These are phyloP conservation scores for Raja brachyura DNA, from an alignment of 2,113 vertebrate species.

Conservation along the genomic window DNA sequence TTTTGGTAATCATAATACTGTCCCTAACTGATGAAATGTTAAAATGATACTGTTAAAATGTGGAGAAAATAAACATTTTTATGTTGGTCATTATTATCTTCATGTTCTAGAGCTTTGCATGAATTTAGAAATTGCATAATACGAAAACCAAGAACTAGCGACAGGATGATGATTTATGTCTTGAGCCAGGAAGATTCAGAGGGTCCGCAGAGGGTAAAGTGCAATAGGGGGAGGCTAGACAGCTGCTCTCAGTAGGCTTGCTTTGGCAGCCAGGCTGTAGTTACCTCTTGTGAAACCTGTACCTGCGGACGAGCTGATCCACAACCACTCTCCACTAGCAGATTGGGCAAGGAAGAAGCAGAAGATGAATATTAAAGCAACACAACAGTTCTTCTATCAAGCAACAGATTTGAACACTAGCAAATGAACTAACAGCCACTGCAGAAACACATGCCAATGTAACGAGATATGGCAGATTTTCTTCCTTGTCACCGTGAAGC, in stretches of 20 bases:
- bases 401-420: conserved; percentile 57
- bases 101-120: conserved; percentile 63
- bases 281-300: conserved; percentile 46
- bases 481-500: background rate
- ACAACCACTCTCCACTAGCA: conserved; percentile 32
- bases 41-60: background rate
- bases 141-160: conserved; percentile 63
- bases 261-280: conserved; percentile 67
- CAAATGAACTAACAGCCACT: conserved; percentile 62
- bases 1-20: conserved; percentile 4
- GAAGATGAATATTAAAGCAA: conserved; percentile 56
- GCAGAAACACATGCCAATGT: conserved; percentile 50
- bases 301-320: conserved; percentile 34
- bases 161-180: conserved; percentile 88
- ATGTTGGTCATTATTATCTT: conserved; percentile 50
- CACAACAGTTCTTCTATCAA: conserved; percentile 58
- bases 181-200: conserved; percentile 66
- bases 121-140: conserved; percentile 79
- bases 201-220: conserved; percentile 67
- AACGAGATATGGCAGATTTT: conserved; percentile 39
- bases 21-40: background rate
- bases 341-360: conserved; percentile 47
- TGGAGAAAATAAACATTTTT: conserved; percentile 50
- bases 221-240: conserved; percentile 66
- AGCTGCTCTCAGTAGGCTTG: conserved; percentile 77